Conservation (phyloP, 2,888 invertebrate genomes). For the Drosophila percnosoma region DNA sequence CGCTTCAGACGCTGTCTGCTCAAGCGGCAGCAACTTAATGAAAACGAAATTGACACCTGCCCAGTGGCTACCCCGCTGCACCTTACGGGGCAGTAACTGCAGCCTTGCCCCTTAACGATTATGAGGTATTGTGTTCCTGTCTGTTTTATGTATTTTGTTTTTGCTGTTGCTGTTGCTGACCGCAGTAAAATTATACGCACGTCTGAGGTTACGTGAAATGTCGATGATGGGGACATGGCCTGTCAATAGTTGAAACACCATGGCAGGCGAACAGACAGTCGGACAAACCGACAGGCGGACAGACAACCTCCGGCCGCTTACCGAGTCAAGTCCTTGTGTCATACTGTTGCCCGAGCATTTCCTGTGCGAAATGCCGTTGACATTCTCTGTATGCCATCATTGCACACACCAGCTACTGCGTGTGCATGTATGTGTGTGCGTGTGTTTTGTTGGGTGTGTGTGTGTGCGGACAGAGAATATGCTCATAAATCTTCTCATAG, state of each 20-base stretch:
- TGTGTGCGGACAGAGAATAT: slow-evolving; percentile 54
- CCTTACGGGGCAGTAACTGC: slow-evolving; percentile 14
- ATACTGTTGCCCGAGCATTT: slow-evolving; percentile 54
- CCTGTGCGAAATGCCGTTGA: slow-evolving; percentile 51
- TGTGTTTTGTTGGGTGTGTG: not conserved
- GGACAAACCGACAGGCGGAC: not conserved
- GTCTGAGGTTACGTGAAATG: slow-evolving; percentile 74
- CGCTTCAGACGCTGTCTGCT: slow-evolving; percentile 48
- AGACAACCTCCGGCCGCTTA: slow-evolving; percentile 12
- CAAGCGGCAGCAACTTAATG: slow-evolving; percentile 79
- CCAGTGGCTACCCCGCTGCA: slow-evolving; percentile 6
- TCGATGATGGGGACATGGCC: slow-evolving; percentile 63
- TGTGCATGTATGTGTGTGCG: not conserved
- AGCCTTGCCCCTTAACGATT: not conserved
- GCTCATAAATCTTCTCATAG: slow-evolving; percentile 71
- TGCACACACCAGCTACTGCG: slow-evolving; percentile 20
- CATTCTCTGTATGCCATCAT: slow-evolving; percentile 57
- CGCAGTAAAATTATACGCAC: slow-evolving; percentile 79
- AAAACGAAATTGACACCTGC: slow-evolving; percentile 79
- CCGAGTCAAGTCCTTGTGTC: slow-evolving; percentile 59
- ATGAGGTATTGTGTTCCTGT: slow-evolving; percentile 34
- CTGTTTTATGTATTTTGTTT: slow-evolving; percentile 9
- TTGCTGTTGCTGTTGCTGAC: slow-evolving; percentile 49
- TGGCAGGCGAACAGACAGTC: not conserved
- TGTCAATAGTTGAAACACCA: slow-evolving; percentile 71